Base-by-base conservation (phyloP, 2,888 invertebrate genomes). In the Yponomeuta plumbellus region DNA sequence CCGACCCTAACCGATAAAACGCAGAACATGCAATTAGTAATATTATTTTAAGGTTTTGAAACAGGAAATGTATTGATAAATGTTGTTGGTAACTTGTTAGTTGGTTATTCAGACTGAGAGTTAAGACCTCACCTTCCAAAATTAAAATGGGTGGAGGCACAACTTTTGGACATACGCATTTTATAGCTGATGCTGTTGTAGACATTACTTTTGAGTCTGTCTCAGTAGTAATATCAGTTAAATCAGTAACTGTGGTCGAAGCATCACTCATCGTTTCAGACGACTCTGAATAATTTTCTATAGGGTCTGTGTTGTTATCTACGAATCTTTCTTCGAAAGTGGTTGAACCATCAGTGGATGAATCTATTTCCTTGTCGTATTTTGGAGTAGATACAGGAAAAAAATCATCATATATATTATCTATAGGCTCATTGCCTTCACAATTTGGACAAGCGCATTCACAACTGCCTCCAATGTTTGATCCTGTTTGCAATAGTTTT, bases 61-160 rank as follows among this genome's bases (percentile, higher is more conserved):
- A 40, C 40, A 63, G 44, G 11, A 22, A 63, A 44, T 44, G 26
- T 40, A 22, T 26, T 44, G 39, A 13, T 11, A 4, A 21, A 63
- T 20, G 17, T 63, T 22, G 40, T 44, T 63, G 11, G 44, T 20
- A 44, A 63, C 21, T 40, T 44, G 57, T 68, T 65, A 65, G 64
- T 62, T 74, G 69, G 83, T 90, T 90, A 90, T 78, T n/a, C 40
- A 63, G 34, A 39, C 11, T 65, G 56, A 44, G 11, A 10, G 44
- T 75, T 78, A 76, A 80, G 76, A 85, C 89, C 93, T 93, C 94
- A 96, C 96, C 96, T 96, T 96, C 96, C 81, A 96, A 92, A 82
- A 96, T 95, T 79, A 96, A 94, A 89, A 96, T 96, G 84, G 95
- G 93, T 88, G 93, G 93, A 81, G 86, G 86, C 79, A 78, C 81